These are phyloP conservation scores for Orbicella faveolata DNA, from an alignment of 64 coral and sea anemone genomes.

Conservation along the genomic window DNA sequence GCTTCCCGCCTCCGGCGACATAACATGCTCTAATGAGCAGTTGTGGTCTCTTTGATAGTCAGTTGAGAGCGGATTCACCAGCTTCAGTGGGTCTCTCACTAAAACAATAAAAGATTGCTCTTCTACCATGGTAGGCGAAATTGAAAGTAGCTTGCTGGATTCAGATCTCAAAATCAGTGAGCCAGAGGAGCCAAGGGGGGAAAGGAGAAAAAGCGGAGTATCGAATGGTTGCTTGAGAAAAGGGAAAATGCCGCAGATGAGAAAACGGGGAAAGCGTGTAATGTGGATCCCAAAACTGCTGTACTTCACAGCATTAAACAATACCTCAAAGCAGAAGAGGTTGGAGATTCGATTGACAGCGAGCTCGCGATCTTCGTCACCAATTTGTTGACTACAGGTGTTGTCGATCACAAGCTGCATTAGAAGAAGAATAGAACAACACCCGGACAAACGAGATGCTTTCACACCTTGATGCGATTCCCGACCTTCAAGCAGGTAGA, in stretches of 20 bases:
- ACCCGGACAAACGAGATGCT: too few relatives aligned
- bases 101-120: background rate
- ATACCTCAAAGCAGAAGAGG: too few relatives aligned
- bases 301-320: background rate
- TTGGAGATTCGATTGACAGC: too few relatives aligned
- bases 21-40: background rate
- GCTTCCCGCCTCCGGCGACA: slow-evolving; percentile 6
- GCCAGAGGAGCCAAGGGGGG: background rate
- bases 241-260: background rate
- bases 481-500: too few relatives aligned
- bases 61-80: background rate
- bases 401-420: too few relatives aligned
- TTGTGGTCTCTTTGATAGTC: background rate
- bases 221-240: background rate
- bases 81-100: too few relatives aligned
- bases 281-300: background rate
- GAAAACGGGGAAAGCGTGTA: background rate
- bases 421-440: too few relatives aligned
- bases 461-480: too few relatives aligned
- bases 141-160: background rate
- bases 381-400: too few relatives aligned
- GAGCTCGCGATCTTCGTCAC: too few relatives aligned
- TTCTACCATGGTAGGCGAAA: background rate
- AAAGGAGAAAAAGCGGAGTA: background rate
- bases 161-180: background rate